Conservation (phyloP, 2,113 vertebrate species). For the Catagonus wagneri region DNA sequence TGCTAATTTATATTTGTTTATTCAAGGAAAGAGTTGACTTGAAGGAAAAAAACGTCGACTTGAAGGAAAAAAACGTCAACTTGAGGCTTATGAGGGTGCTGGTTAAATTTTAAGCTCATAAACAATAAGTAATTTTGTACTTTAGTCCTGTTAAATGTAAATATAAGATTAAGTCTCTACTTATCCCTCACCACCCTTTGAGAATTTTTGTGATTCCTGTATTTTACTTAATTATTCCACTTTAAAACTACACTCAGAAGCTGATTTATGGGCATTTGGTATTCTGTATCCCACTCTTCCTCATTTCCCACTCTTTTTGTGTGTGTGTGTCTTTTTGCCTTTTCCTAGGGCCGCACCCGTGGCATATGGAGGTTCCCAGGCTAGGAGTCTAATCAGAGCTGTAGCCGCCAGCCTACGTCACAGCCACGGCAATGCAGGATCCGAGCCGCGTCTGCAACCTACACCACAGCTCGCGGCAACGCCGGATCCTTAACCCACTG, state of each 20-base stretch:
- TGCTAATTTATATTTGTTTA: background rate
- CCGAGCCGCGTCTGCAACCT: no score
- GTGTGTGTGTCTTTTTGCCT: no score
- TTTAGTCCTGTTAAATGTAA: background rate
- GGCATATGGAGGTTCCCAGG: no score
- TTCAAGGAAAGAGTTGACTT: background rate
- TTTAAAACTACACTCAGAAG: background rate
- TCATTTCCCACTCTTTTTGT: background rate
- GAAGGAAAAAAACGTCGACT: conserved; percentile 6
- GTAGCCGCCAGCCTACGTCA: no score
- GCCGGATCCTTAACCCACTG: no score
- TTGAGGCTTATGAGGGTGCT: background rate
- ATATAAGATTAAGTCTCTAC: background rate
- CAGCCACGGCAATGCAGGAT: no score
- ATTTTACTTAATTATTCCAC: background rate
- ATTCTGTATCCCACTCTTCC: background rate
- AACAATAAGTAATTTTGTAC: conserved; percentile 5
- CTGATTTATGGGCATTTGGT: background rate
- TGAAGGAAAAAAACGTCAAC: conserved; percentile 29
- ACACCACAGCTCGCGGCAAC: no score
- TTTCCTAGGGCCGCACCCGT: no score
- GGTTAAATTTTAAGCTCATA: background rate
- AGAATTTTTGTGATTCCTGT: conserved; percentile 29
- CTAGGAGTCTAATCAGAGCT: no score
- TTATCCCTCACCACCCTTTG: background rate